Base-by-base conservation (phyloP, 2,113 vertebrate species). In the Girardinichthys multiradiatus region DNA sequence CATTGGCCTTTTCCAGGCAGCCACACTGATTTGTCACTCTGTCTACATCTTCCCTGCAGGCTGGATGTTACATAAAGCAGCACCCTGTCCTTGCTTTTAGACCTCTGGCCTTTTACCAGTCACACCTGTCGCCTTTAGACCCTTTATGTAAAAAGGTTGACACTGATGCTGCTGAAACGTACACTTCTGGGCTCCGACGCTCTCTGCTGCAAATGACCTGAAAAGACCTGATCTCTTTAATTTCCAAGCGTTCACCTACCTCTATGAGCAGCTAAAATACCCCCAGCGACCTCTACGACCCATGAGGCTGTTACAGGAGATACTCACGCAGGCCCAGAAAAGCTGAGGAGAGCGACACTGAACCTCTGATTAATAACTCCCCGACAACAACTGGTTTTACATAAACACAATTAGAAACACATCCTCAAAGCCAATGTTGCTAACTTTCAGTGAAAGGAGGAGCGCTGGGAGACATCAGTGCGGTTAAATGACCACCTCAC, bases 351-450 rank as follows among this genome's bases (percentile, higher is more conserved):
- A 81, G 69, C 76, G 71, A 87, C 87, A 37, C 88, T 71, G 57
- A 63, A 87, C 76, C 85, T 85, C 89, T 79, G 84, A 89, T 77
- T 82, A 80, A 84, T 86, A 91, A 88, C 87, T 88, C 88, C 80
- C 67, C 9, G 1, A 21, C 78, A 75, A 81, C 82, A 84, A 57
- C 60, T 79, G 86, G 72, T 3, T 42, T 15, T 42, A 90, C 86
- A 77, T 90, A 30, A 81, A 76, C 81, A 76, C 72, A 74, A 79
- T 69, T 26, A 74, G 79, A 84, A 74, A 12, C 80, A 71, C 83
- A 63, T 87, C 84, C 73, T 85, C 72, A 86, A 84, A 83, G 82
- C 74, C 75, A 74, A 68, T 39, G 35, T 45, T 74, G 30, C 13
- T 11, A 24, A 39, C 58, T 21, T 58, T 29, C 27, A 27, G 26